Evolutionary conservation across 2,113 vertebrate species (phyloP).

Genomic region (Paracanthobrama guichenoti): DNA sequence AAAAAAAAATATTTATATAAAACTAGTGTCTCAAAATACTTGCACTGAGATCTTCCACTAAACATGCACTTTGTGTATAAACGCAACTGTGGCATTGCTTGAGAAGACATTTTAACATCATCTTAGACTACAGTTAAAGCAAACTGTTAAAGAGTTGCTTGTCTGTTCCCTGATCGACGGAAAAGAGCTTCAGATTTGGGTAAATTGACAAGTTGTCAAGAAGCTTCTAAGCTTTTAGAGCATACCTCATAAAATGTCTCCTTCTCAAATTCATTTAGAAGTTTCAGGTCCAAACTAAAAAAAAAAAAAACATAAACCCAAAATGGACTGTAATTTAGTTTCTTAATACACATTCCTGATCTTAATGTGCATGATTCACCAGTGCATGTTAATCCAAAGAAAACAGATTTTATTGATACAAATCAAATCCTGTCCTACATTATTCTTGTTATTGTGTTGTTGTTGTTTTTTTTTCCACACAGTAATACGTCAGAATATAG

Average conservation of each 20-base stretch:
- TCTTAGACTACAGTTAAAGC: background rate
- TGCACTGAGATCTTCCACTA: background rate
- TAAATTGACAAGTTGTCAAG: background rate
- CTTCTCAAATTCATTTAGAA: background rate
- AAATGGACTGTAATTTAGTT: background rate
- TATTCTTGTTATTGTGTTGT: background rate
- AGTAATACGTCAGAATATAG: background rate
- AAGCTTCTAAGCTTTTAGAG: background rate
- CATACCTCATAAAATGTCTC: background rate
- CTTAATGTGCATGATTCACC: background rate
- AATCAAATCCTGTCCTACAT: background rate
- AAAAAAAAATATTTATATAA: background rate
- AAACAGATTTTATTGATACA: background rate
- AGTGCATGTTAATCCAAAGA: background rate
- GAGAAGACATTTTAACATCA: background rate
- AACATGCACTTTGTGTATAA: background rate
- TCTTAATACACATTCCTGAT: background rate
- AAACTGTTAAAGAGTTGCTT: background rate
- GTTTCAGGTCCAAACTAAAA: background rate
- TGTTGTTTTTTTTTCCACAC: background rate
- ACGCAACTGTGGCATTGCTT: background rate
- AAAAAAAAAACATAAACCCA: background rate
- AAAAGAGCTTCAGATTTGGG: constrained; percentile 1
- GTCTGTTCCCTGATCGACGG: background rate
- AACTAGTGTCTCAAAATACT: background rate